Conservation (phyloP, 1,140 invertebrate species). For the Varroa destructor region DNA sequence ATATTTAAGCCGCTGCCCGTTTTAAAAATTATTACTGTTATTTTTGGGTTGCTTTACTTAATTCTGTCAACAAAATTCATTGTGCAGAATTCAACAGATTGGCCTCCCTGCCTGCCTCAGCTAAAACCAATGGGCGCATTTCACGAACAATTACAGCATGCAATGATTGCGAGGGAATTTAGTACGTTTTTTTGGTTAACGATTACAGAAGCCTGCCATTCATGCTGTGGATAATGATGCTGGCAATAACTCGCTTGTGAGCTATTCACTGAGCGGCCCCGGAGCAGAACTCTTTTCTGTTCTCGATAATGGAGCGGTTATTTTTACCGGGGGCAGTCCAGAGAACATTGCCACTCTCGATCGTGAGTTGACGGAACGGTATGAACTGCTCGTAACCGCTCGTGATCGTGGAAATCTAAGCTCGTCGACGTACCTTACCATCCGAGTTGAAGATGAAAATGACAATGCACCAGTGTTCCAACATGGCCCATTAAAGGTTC, state of each 20-base stretch:
- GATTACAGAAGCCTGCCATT: conserved; percentile 39
- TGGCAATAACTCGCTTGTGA: conserved; percentile 60
- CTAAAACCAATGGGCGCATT: too few relatives aligned
- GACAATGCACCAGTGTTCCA: conserved; percentile 57
- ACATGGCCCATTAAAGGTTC: conserved; percentile 38
- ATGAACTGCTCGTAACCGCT: conserved; percentile 56
- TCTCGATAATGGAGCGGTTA: conserved; percentile 51
- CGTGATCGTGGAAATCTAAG: conserved; percentile 57
- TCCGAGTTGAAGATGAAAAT: conserved; percentile 63
- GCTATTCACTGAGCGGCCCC: conserved; percentile 56
- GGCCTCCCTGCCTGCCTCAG: too few relatives aligned
- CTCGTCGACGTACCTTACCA: conserved; percentile 48
- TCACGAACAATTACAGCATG: too few relatives aligned
- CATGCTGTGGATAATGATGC: conserved; percentile 56
- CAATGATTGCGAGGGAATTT: too few relatives aligned
- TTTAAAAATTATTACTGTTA: too few relatives aligned
- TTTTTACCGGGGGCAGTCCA: conserved; percentile 44
- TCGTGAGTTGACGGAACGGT: conserved; percentile 55
- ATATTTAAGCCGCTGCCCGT: too few relatives aligned
- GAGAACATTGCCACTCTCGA: conserved; percentile 45
- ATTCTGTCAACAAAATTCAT: too few relatives aligned
- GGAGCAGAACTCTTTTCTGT: conserved; percentile 61
- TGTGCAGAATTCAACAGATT: too few relatives aligned
- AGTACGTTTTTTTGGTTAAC: too few relatives aligned
- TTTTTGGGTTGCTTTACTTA: too few relatives aligned